Evolutionary conservation across 1,140 invertebrate species (phyloP), one percentile per base, ranked within the genome.

Genomic region (Homarus americanus): DNA sequence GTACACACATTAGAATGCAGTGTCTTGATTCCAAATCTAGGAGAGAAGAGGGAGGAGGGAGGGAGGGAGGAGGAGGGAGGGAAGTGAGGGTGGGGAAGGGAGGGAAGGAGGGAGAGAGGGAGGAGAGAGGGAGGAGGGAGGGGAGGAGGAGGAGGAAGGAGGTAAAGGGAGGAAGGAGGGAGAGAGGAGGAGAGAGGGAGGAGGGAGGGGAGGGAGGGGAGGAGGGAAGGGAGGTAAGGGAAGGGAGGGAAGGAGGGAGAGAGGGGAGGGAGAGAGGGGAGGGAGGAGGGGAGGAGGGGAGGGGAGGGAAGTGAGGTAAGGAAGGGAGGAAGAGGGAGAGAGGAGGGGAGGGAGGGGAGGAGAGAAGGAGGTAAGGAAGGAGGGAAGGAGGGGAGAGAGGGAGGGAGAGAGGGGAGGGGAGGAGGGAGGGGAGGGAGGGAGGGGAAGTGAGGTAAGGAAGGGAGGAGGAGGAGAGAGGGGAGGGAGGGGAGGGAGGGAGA

Each of bases 141-240:
- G 41, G 34, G 73, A 75, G 34, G 73, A 75, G 34, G 73, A 41
- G 40, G 76, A 79, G n/a, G n/a, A n/a, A 4, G 76, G 28, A 24
- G 38, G 28, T 10, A 15, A 63, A 63, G 10, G 53, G 53, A 15
- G 53, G 53, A 4, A 34, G 66, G 24, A 12, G 12, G 36, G 34
- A 2, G 28, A 4, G 75, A 41, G 34, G 73, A 75, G 34, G 73
- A n/a, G n/a, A 76, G 34, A 2, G 28, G 1, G 75, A 41, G 34
- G 73, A 75, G 34, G 73, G 41, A 24, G 73, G 41, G 34, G 73
- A 75, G 34, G 73, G 41, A 24, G 73, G 44, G 40, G 76, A 79
- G 40, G 76, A 79, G 20, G 76, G 28, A 24, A 28, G 28, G 40
- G 38, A 44, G 4, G 17, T n/a, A 20, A 38, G 9, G 40, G 76